Conservation (phyloP, 2,888 invertebrate genomes). For the Brachyptera putata region DNA sequence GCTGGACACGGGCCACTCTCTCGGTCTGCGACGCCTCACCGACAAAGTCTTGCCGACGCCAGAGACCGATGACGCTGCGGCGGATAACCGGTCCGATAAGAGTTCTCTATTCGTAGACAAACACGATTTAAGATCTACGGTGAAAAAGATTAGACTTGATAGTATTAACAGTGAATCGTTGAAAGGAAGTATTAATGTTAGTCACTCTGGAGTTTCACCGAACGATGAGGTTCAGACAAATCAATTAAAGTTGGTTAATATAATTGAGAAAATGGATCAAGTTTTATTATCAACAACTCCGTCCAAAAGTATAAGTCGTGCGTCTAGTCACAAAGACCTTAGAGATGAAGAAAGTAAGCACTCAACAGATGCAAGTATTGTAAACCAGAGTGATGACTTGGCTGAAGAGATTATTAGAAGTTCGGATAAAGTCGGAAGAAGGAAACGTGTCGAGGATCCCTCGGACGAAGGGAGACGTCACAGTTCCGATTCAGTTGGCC, state of each 20-base stretch:
- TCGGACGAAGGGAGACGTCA: too few relatives aligned
- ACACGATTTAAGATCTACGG: neutral
- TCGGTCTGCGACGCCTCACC: neutral
- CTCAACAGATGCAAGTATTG: too few relatives aligned
- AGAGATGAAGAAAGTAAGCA: too few relatives aligned
- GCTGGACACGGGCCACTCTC: neutral
- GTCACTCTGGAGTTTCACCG: neutral
- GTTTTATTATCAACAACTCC: slow-evolving; percentile 21
- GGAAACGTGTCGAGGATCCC: too few relatives aligned
- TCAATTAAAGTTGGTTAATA: slow-evolving; percentile 18
- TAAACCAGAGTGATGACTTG: too few relatives aligned
- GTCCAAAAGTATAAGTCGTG: neutral
- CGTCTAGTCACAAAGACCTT: too few relatives aligned
- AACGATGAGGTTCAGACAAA: neutral
- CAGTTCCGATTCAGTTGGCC: too few relatives aligned
- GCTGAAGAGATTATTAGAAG: too few relatives aligned
- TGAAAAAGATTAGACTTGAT: neutral
- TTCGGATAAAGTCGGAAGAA: too few relatives aligned
- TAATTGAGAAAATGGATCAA: slow-evolving; percentile 28
- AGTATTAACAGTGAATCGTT: neutral
- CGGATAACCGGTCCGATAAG: neutral
- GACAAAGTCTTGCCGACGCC: neutral
- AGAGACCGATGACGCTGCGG: neutral
- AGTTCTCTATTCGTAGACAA: too few relatives aligned
- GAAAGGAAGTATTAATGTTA: neutral